A percentile compares a stretch with the other conserved stretches of the same genome.
Evolutionary conservation across 2,888 invertebrate genomes (phyloP).

Genomic region (Folsomia candida): DNA sequence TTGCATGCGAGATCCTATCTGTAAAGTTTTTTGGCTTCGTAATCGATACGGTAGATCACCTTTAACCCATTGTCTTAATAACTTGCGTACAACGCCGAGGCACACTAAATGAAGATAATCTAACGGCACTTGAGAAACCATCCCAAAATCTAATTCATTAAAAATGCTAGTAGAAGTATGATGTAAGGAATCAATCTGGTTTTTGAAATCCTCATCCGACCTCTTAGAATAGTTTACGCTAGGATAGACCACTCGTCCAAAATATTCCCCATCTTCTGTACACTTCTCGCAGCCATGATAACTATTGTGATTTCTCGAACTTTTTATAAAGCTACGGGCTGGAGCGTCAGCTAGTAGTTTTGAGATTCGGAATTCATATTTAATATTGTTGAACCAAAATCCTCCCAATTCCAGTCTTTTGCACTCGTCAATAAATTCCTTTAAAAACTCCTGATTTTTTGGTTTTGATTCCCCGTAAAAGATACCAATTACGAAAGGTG

Average conservation of each 20-base stretch:
- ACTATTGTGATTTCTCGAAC: slow-evolving; percentile 21
- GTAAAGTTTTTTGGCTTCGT: background rate
- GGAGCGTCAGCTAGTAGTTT: slow-evolving; percentile 43
- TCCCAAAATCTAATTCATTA: slow-evolving; percentile 12
- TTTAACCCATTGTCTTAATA: slow-evolving; percentile 14
- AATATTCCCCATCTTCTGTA: slow-evolving; percentile 16
- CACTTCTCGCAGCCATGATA: slow-evolving; percentile 37
- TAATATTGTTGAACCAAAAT: too few relatives aligned
- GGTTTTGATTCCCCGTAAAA: slow-evolving; percentile 5
- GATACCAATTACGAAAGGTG: background rate
- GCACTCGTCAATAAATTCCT: background rate
- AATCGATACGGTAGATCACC: background rate
- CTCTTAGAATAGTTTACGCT: slow-evolving; percentile 8
- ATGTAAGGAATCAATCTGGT: slow-evolving; percentile 22
- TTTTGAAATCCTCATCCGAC: slow-evolving; percentile 29
- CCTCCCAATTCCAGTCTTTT: background rate
- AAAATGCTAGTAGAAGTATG: slow-evolving; percentile 26
- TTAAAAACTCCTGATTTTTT: slow-evolving; percentile 9
- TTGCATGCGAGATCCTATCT: background rate
- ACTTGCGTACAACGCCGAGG: slow-evolving; percentile 29
- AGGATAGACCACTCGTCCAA: slow-evolving; percentile 23
- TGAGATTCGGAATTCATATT: too few relatives aligned
- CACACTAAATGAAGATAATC: slow-evolving; percentile 35
- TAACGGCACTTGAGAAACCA: slow-evolving; percentile 26
- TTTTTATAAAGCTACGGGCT: slow-evolving; percentile 32